phyloP scores from a whole-genome alignment of 2,113 vertebrate genomes.

The Myocastor coypus region DNA sequence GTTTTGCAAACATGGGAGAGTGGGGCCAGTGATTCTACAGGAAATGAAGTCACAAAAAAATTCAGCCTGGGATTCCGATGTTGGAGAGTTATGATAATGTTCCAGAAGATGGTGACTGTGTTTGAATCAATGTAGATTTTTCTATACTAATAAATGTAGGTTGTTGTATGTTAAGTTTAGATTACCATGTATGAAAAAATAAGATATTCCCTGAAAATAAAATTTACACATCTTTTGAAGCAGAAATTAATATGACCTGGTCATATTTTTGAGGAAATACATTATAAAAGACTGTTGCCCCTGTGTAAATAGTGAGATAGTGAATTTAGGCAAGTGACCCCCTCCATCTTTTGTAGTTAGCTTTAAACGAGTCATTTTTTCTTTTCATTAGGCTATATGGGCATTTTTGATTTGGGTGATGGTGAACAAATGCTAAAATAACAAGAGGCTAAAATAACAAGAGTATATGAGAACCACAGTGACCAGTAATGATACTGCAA shows the following conservation, averaged over 20 bases:
- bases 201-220: neutral
- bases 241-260: neutral
- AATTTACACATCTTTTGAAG: neutral
- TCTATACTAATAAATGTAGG: neutral
- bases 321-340: neutral
- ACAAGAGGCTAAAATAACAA: neutral
- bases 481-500: neutral
- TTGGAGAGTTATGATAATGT: neutral
- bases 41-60: neutral
- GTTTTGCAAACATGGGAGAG: neutral
- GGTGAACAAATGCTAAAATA: neutral
- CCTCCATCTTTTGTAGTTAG: neutral
- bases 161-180: neutral
- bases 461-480: neutral
- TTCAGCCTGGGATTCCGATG: neutral
- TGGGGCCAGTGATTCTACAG: neutral
- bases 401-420: neutral
- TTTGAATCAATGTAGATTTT: neutral
- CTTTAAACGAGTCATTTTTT: neutral
- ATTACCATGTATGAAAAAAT: neutral
- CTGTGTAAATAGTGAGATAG: neutral
- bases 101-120: neutral
- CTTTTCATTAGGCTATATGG: neutral
- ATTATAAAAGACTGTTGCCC: neutral
- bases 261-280: neutral